Base-by-base conservation (phyloP, 1,140 invertebrate genomes). In the Drosophila parabipectinata region DNA sequence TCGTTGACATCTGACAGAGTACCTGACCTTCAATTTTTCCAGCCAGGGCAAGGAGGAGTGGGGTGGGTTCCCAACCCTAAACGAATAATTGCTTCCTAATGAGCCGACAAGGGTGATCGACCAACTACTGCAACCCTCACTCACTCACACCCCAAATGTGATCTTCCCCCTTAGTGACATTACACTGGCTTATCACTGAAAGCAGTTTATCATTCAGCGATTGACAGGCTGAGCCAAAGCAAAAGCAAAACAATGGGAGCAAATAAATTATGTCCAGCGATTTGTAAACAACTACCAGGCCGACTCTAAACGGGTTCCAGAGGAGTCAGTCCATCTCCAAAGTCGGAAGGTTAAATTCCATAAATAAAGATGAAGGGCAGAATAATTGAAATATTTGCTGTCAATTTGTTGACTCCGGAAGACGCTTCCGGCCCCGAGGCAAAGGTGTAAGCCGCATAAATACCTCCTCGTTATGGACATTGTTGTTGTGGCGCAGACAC, bases 301-400 rank as follows among this genome's bases (percentile, higher is more conserved):
- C 7, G 18, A n/a, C 10, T 55, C 62, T 15, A 34, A 47, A 26
- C 64, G 64, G 34, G 34, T 37, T 37, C 34, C 34, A 12, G 18
- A 18, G 51, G 52, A 63, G 66, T 54, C 72, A 61, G 63, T 55
- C 26, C 26, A 45, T 67, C 61, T 32, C 32, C 52, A 32, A 14
- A 24, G 45, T 45, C 52, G 51, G 63, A 14, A 37, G 62, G 37
- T 54, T 37, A 44, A 56, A 37, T 57, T 59, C 63, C 83, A 82
- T 88, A 87, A 82, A 82, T 88, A 88, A 82, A 60, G 48, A 48
- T 37, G 64, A n/a, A 39, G 41, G 41, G 61, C 59, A 71, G 62
- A 58, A 87, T 87, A 87, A 87, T 87, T 87, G 82, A 87, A 87
- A 87, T 88, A 87, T 87, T 88, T 82, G 79, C 82, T 87, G 82